Percentiles rank a stretch among this genome's conserved stretches.
These are phyloP conservation scores for Oophaga sylvatica DNA, from an alignment of 2,797 vertebrate species.

Conservation along the genomic window DNA sequence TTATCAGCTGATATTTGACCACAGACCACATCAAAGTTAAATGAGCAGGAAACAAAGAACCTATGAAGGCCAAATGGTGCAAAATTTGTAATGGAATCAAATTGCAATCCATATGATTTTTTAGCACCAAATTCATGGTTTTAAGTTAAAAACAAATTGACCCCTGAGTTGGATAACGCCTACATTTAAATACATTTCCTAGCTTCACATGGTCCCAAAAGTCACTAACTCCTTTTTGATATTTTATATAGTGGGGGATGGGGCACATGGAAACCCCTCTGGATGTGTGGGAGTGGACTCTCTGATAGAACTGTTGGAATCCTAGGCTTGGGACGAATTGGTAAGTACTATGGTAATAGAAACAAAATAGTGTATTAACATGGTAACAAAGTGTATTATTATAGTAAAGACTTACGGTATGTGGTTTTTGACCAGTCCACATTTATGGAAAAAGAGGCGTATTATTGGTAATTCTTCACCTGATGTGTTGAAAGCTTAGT, in stretches of 20 bases:
- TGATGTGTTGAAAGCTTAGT: no score
- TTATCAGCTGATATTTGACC: no score
- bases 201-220: not conserved
- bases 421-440: not conserved
- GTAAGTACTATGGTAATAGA: slow-evolving; percentile 66
- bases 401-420: not conserved
- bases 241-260: slow-evolving; percentile 75
- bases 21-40: no score
- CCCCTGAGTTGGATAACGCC: no score
- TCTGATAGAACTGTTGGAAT: slow-evolving; percentile 83
- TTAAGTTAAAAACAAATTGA: no score
- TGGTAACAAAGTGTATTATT: not conserved
- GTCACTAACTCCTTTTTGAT: not conserved
- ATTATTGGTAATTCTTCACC: no score
- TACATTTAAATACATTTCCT: no score
- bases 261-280: slow-evolving; percentile 81
- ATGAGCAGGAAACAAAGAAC: no score
- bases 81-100: no score
- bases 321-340: slow-evolving; percentile 82
- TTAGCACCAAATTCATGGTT: no score
- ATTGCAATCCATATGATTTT: no score
- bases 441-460: not conserved
- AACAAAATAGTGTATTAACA: not conserved
- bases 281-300: slow-evolving; percentile 78
- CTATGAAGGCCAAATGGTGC: no score